These are phyloP conservation scores for Beris morrisii DNA, from an alignment of 2,888 invertebrate species.

Conservation along the genomic window DNA sequence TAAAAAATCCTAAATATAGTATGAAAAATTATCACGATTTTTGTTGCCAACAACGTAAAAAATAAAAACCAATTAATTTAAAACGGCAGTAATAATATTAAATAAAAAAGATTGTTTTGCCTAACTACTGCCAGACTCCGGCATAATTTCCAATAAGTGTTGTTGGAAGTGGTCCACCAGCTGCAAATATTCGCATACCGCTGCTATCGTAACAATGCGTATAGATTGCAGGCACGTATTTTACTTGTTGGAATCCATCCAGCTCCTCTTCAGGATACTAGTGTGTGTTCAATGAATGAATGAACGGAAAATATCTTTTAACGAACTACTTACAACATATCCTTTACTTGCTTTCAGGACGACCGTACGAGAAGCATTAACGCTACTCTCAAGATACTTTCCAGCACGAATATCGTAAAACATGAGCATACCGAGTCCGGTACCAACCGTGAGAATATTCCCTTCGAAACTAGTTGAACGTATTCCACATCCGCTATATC, in stretches of 20 bases:
- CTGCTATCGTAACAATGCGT: slow-evolving; percentile 94
- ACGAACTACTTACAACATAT: slow-evolving; percentile 67
- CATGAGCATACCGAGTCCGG: slow-evolving; percentile 86
- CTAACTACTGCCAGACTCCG: slow-evolving; percentile 81
- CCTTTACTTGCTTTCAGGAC: slow-evolving; percentile 86
- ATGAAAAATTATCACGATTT: too few relatives aligned
- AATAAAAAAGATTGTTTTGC: too few relatives aligned
- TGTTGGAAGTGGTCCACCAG: slow-evolving; percentile 92
- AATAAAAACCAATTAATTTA: too few relatives aligned
- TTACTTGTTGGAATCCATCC: slow-evolving; percentile 80
- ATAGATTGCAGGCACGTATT: slow-evolving; percentile 92
- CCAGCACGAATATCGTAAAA: slow-evolving; percentile 92
- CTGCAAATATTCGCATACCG: slow-evolving; percentile 89
- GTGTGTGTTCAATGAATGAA: neutral
- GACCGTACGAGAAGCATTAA: slow-evolving; percentile 84
- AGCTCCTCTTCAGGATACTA: slow-evolving; percentile 85
- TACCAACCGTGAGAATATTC: slow-evolving; percentile 89
- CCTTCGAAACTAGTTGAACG: slow-evolving; percentile 90
- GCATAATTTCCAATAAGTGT: slow-evolving; percentile 93
- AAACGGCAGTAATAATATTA: too few relatives aligned
- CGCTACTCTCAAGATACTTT: slow-evolving; percentile 88
- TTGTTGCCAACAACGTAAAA: too few relatives aligned
- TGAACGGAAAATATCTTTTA: neutral
- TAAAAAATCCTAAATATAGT: too few relatives aligned
- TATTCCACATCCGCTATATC: slow-evolving; percentile 89